Percentiles rank a stretch among this genome's conserved stretches.
Evolutionary conservation across 2,797 vertebrate genomes (phyloP).

Genomic region (Poeciliopsis presidionis): DNA sequence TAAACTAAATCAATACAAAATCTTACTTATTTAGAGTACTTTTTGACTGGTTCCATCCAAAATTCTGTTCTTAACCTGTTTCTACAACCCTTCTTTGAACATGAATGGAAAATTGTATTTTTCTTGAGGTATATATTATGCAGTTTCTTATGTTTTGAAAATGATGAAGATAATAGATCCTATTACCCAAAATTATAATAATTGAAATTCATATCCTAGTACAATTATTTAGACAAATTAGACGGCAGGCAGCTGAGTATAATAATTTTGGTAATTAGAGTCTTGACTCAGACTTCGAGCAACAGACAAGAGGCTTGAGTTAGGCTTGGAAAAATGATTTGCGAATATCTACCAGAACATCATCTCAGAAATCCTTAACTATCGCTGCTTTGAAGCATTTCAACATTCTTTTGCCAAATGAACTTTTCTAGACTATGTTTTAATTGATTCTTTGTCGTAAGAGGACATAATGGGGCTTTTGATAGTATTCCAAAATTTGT

Average conservation of each 20-base stretch:
- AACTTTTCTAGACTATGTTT: background rate
- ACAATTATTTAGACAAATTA: too few relatives aligned
- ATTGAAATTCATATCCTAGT: too few relatives aligned
- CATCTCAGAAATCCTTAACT: background rate
- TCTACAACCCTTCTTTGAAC: background rate
- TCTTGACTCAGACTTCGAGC: background rate
- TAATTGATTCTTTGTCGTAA: background rate
- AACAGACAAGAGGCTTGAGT: background rate
- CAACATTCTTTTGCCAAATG: background rate
- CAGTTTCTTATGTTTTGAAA: background rate
- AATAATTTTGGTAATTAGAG: too few relatives aligned
- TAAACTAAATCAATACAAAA: background rate
- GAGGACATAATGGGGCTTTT: background rate
- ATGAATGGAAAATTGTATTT: background rate
- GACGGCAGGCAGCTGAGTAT: too few relatives aligned
- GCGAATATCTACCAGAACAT: background rate
- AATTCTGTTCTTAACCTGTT: background rate
- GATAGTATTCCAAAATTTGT: background rate
- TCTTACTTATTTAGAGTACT: background rate
- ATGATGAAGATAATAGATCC: background rate
- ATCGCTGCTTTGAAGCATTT: background rate
- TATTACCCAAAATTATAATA: background rate
- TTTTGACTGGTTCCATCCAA: background rate
- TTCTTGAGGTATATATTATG: background rate
- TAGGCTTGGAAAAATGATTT: constrained; percentile 3